phyloP scores from a whole-genome alignment of 2,113 vertebrate genomes.

The Alosa alosa region DNA sequence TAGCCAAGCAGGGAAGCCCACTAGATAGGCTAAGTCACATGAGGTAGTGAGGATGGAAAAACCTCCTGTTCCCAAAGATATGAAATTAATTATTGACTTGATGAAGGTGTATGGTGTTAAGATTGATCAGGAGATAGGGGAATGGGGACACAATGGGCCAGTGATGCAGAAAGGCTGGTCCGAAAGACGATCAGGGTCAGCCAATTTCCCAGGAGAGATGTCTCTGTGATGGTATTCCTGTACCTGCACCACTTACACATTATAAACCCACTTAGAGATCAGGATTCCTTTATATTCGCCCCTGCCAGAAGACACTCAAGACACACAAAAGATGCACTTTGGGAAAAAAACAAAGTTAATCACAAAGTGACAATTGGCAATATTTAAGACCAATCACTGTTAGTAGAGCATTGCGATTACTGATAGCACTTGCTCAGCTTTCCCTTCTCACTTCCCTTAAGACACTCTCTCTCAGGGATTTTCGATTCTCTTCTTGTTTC shows the following conservation, averaged over 20 bases:
- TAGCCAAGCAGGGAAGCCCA: slow-evolving; percentile 74
- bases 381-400: background rate
- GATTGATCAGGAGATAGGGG: slow-evolving; percentile 47
- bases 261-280: slow-evolving; percentile 21
- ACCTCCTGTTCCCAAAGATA: slow-evolving; percentile 41
- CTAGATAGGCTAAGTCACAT: slow-evolving; percentile 67
- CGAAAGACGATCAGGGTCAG: slow-evolving; percentile 50
- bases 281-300: slow-evolving; percentile 35
- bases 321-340: slow-evolving; percentile 1
- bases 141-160: slow-evolving; percentile 51
- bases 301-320: background rate
- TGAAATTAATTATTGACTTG: slow-evolving; percentile 56
- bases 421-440: background rate
- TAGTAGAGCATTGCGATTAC: background rate
- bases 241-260: slow-evolving; percentile 19
- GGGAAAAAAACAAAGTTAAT: background rate
- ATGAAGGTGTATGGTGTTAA: slow-evolving; percentile 52
- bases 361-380: background rate
- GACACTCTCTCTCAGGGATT: background rate
- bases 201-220: slow-evolving; percentile 43
- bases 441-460: background rate
- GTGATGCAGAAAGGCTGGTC: slow-evolving; percentile 47
- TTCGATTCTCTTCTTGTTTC: background rate
- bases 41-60: slow-evolving; percentile 27
- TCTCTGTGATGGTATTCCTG: slow-evolving; percentile 18